A percentile compares a stretch with the other conserved stretches of the same genome.
These are phyloP conservation scores for Cotesia vestalis DNA, from an alignment of 1,140 invertebrate genomes.

Conservation along the genomic window DNA sequence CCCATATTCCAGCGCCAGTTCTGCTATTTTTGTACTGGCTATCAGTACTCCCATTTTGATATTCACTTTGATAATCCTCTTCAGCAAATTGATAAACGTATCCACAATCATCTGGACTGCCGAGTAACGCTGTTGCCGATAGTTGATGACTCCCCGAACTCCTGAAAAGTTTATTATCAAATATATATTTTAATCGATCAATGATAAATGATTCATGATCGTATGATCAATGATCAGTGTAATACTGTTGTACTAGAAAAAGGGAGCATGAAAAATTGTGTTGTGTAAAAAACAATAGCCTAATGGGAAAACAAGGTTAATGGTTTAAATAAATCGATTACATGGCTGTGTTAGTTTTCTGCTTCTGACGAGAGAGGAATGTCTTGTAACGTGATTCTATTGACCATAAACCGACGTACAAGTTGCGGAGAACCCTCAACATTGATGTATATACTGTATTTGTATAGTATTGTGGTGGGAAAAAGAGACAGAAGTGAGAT, in stretches of 20 bases:
- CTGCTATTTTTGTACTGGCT: constrained; percentile 53
- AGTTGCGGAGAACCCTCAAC: constrained; percentile 1
- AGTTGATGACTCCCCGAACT: constrained; percentile 71
- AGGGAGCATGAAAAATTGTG: constrained; percentile 7
- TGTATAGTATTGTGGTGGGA: neutral
- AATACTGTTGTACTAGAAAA: neutral
- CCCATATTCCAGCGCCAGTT: constrained; percentile 66
- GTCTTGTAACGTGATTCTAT: constrained; percentile 14
- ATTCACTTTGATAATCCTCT: constrained; percentile 64
- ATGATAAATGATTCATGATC: too few species aligned
- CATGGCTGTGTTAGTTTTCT: constrained; percentile 1
- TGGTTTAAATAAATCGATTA: neutral
- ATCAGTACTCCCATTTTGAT: constrained; percentile 61
- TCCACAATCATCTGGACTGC: constrained; percentile 80
- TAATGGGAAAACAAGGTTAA: neutral
- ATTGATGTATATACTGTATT: neutral
- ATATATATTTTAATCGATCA: too few species aligned
- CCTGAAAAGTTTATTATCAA: constrained; percentile 48
- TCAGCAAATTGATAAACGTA: constrained; percentile 76
- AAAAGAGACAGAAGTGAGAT: neutral
- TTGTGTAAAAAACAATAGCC: too few species aligned
- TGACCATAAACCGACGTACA: constrained; percentile 2
- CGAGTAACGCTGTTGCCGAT: constrained; percentile 80
- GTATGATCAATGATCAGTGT: too few species aligned
- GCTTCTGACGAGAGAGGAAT: constrained; percentile 6